A percentile compares a stretch with the other conserved stretches of the same genome.
Conservation (phyloP, 2,113 vertebrate genomes). For the Sapajus apella region DNA sequence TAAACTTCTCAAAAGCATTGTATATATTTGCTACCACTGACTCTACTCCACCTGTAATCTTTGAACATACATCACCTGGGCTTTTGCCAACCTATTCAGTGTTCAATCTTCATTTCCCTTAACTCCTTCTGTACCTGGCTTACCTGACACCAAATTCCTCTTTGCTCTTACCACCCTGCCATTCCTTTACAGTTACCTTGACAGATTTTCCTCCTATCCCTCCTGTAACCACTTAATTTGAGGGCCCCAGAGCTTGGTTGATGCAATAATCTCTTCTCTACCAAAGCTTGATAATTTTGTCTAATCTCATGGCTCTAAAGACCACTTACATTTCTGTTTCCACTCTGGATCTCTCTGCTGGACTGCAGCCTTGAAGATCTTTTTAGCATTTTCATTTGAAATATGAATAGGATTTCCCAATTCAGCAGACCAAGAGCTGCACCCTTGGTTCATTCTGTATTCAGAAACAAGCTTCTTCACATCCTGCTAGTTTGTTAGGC, state of each 20-base stretch:
- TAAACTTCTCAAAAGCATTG: neutral
- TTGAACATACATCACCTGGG: too few relatives aligned
- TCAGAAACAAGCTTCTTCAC: neutral
- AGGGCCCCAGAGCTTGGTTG: neutral
- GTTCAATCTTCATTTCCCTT: neutral
- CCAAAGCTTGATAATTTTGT: neutral
- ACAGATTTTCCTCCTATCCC: neutral
- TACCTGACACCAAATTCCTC: neutral
- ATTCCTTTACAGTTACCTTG: neutral
- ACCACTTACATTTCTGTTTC: neutral
- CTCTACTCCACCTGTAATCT: neutral
- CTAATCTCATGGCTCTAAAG: neutral
- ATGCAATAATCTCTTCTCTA: neutral
- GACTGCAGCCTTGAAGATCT: neutral
- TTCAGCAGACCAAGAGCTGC: neutral
- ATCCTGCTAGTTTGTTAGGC: neutral
- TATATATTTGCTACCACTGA: fast-evolving
- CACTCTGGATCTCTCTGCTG: neutral
- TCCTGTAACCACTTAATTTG: neutral
- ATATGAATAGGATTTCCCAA: neutral
- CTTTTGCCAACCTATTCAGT: neutral
- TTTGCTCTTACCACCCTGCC: neutral
- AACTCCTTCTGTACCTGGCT: neutral
- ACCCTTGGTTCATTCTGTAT: neutral
- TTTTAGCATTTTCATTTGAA: neutral